Base-by-base conservation (phyloP, 2,797 vertebrate species). In the Picus viridis region DNA sequence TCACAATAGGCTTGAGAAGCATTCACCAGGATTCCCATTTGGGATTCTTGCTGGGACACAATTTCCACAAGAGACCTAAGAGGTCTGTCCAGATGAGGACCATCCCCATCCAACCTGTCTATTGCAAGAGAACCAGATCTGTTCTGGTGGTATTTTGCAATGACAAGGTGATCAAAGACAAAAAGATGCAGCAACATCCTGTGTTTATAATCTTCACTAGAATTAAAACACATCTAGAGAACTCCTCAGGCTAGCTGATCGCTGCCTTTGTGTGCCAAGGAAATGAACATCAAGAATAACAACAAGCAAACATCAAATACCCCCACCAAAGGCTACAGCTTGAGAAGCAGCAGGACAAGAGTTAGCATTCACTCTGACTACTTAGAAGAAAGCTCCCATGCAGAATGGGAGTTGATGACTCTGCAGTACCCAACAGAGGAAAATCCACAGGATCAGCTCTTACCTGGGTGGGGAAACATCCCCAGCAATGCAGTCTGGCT, bases 381-480 rank as follows among this genome's bases (percentile, higher is more conserved):
- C 59, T 84, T 56, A 14, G 43, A 78, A 77, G 47, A 83, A 80
- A 84, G 51, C 5, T 71, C 36, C 45, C 65, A 83, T 70, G 64
- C 58, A 74, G 84, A 43, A 0, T 36, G 45, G 27, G 47, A 84
- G 34, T 45, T 86, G 79, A 88, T 84, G 93, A 92, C 62, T 85
- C 74, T 86, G 70, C 83, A 88, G 34, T 63, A 86, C 7, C 65
- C 51, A 51, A 41, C 32, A 34, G 26, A 83, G 29, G 57, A 86
- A 95, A 88, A 91, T 61, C 58, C 36, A 80, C 65, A 68, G 72
- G 41, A 84, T 86, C 71, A 90, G 73, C 53, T 93, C 96, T 94
- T 97, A 97, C 96, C 97, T 96, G 86, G 36, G 43, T 68, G 64
- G 67, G 26, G 53, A 74, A 53, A 26, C 67, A 63, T 62, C 56